phyloP scores from a whole-genome alignment of 2,888 invertebrate genomes.

The Pycnomerus fuliginosus region DNA sequence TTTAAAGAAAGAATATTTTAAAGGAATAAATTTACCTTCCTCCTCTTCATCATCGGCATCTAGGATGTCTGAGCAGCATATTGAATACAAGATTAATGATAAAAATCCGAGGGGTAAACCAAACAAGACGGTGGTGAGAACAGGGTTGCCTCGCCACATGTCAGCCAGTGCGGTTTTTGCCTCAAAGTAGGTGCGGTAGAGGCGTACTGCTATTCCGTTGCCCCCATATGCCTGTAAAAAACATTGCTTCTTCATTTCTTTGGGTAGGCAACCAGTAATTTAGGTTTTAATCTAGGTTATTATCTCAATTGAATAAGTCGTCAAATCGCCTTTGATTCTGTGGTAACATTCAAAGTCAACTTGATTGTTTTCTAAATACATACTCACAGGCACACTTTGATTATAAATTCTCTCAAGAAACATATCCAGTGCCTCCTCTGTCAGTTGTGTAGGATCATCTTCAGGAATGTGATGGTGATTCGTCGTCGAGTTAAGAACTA shows the following conservation, averaged over 20 bases:
- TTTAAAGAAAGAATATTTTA: constrained; percentile 17
- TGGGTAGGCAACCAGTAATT: no score
- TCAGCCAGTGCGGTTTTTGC: constrained; percentile 73
- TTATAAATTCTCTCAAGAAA: constrained; percentile 78
- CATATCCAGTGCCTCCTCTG: constrained; percentile 64
- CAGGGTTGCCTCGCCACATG: constrained; percentile 93
- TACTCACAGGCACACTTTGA: constrained; percentile 73
- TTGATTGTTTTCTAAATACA: background rate
- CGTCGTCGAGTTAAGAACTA: constrained; percentile 90
- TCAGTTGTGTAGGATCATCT: constrained; percentile 42
- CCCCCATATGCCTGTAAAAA: constrained; percentile 77
- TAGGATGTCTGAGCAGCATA: constrained; percentile 94
- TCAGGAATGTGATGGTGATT: constrained; percentile 91
- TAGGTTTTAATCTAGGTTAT: no score
- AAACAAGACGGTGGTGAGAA: constrained; percentile 89
- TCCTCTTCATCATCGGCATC: constrained; percentile 85
- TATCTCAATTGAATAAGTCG: no score
- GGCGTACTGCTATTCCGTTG: constrained; percentile 70
- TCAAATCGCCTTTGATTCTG: no score
- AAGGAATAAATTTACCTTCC: constrained; percentile 48
- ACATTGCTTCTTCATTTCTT: background rate
- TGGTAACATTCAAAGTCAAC: no score
- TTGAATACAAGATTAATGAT: constrained; percentile 90
- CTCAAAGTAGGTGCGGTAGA: constrained; percentile 83
- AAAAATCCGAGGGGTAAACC: constrained; percentile 93